phyloP scores from a whole-genome alignment of 1,140 invertebrate genomes.

The Drosophila rufa region DNA sequence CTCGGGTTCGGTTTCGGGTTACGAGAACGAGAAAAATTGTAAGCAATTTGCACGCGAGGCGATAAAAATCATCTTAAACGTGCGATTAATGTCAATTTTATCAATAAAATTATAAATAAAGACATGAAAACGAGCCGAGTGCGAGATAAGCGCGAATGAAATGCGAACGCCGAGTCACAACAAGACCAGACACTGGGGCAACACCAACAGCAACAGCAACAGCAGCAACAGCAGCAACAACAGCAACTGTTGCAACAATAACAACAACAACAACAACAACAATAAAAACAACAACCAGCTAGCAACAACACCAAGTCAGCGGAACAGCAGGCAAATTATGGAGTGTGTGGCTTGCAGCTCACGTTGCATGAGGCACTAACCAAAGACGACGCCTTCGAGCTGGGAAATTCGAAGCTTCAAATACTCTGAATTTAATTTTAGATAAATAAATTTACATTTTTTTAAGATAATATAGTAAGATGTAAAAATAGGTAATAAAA shows the following conservation, averaged over 20 bases:
- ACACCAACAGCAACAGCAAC: conserved; percentile 1
- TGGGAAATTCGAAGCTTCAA: neutral
- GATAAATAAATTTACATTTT: neutral
- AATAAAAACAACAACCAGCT: conserved; percentile 22
- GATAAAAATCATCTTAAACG: conserved; percentile 84
- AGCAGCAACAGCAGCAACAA: conserved; percentile 5
- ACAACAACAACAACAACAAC: conserved; percentile 25
- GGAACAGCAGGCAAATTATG: conserved; percentile 75
- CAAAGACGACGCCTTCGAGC: neutral
- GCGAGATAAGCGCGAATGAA: conserved; percentile 74
- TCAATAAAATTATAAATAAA: conserved; percentile 85
- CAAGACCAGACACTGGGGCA: conserved; percentile 41
- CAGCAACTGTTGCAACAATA: conserved; percentile 19
- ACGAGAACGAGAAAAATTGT: conserved; percentile 57
- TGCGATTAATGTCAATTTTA: conserved; percentile 84
- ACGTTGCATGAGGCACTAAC: conserved; percentile 66
- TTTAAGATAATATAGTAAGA: neutral
- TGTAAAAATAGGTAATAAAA: neutral
- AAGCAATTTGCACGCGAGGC: conserved; percentile 82
- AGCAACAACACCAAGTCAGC: conserved; percentile 31
- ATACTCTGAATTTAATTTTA: neutral
- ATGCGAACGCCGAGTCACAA: conserved; percentile 74
- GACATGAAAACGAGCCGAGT: conserved; percentile 81
- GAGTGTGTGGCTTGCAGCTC: conserved; percentile 73
- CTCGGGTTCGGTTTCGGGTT: conserved; percentile 3